Evolutionary conservation across 2,888 invertebrate species (phyloP), one percentile per base, ranked within the genome.

Genomic region (Plebejus anna): DNA sequence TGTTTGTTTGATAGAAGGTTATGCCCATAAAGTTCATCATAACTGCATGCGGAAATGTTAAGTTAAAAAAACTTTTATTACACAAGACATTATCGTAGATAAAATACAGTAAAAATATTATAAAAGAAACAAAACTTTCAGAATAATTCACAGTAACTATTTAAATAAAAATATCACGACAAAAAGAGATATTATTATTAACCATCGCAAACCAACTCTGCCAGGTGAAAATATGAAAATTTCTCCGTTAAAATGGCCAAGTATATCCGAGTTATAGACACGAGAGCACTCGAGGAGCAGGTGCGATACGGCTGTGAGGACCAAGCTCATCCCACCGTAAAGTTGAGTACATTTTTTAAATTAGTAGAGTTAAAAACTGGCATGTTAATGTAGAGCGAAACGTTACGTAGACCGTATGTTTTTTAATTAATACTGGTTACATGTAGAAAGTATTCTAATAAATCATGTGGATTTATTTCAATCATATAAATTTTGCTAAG

Each of bases 281-380:
- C 28, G 4, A 61, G 61, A 28, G 61, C 61, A 61, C 61, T 61
- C 61, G 61, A 61, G 61, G 0, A 4, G 61, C 61, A 61, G 61
- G 61, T 61, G 61, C 61, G 61, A 61, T 28, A 28, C 61, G 61
- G 61, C 61, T 61, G 28, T 9, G 11, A 61, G 61, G 61, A 61
- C 61, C 61, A 11, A 61, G 61, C 61, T 22, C 59, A 22, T 22
- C 59, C 22, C 61, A 7, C 61, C 61, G 61, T 61, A 28, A 61
- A 28, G 28, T 9, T 4, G 61, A 28, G 11, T 61, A 61, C 28
- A 61, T 61, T 61, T 22, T 61, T 28, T 28, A 61, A 61, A 61
- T 61, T 61, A 61, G 59, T 59, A 61, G 61, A 61, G 61, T 28
- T 61, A 22, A 61, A 61, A 55, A 61, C 22, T 61, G 11, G 61